phyloP scores from a whole-genome alignment of 2,888 invertebrate species.

The Andrena praecox region DNA sequence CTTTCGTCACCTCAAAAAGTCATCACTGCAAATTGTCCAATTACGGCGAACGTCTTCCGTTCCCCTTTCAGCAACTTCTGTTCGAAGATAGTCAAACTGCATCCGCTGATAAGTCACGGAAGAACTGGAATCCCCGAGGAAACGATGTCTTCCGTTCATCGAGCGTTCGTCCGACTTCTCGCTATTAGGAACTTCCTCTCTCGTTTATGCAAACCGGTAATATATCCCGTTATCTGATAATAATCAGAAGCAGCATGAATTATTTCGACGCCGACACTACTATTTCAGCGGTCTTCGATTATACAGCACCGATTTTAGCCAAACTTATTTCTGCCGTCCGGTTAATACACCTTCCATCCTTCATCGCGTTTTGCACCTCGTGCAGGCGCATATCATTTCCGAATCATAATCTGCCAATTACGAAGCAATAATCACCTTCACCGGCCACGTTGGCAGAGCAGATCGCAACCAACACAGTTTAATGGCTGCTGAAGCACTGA shows the following conservation, averaged over 20 bases:
- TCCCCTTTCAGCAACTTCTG: slow-evolving; percentile 3
- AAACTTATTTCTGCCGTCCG: no score
- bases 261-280: neutral
- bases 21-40: slow-evolving; percentile 46
- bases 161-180: neutral
- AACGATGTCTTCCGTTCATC: neutral
- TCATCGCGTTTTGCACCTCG: neutral
- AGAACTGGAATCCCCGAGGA: slow-evolving; percentile 6
- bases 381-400: neutral
- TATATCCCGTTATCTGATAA: neutral
- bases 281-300: neutral
- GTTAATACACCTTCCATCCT: no score
- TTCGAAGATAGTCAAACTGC: slow-evolving; percentile 10
- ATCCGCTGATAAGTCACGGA: slow-evolving; percentile 17
- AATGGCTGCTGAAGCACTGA: slow-evolving; percentile 14
- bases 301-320: neutral
- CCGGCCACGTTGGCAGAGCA: neutral
- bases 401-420: slow-evolving; percentile 1
- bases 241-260: neutral
- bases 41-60: slow-evolving; percentile 17
- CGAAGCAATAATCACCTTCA: slow-evolving; percentile 7
- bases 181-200: neutral
- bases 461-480: neutral
- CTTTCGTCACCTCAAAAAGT: slow-evolving; percentile 13
- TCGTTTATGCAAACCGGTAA: neutral